Conservation (phyloP, 2,888 invertebrate species). For the Axea sp. region DNA sequence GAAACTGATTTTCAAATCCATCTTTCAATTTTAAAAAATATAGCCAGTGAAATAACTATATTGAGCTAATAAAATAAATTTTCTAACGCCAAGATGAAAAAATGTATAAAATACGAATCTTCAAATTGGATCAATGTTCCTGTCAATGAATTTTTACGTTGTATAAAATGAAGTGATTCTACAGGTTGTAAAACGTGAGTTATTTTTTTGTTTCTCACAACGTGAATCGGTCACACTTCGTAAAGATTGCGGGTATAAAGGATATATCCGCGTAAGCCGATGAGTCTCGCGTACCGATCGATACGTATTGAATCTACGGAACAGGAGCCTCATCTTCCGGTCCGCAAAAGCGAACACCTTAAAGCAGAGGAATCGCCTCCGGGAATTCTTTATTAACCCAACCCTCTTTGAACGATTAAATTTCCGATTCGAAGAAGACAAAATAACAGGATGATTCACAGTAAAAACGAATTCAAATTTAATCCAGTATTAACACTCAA, state of each 20-base stretch:
- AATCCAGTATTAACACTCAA: constrained; percentile 18
- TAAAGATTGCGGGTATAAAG: constrained; percentile 30
- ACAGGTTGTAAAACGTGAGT: constrained; percentile 37
- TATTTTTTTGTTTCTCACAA: too few species aligned
- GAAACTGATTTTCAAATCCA: too few species aligned
- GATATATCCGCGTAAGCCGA: constrained; percentile 32
- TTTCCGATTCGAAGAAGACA: constrained; percentile 26
- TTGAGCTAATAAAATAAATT: too few species aligned
- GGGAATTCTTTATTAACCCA: constrained; percentile 47
- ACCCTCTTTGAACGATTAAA: constrained; percentile 48
- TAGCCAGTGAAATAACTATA: too few species aligned
- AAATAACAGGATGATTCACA: constrained; percentile 21
- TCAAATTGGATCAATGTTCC: too few species aligned
- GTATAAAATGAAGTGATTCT: constrained; percentile 1
- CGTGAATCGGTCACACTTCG: constrained; percentile 11
- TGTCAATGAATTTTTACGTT: neutral
- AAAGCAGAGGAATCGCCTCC: constrained; percentile 23
- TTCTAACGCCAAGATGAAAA: too few species aligned
- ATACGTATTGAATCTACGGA: constrained; percentile 28
- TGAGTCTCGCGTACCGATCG: constrained; percentile 29
- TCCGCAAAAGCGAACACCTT: constrained; percentile 40
- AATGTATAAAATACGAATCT: too few species aligned
- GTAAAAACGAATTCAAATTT: constrained; percentile 24
- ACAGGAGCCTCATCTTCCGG: constrained; percentile 43
- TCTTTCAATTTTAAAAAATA: too few species aligned